Evolutionary conservation across 2,888 invertebrate species (phyloP), one percentile per base, ranked within the genome.

Genomic region (Parelbella ahira): DNA sequence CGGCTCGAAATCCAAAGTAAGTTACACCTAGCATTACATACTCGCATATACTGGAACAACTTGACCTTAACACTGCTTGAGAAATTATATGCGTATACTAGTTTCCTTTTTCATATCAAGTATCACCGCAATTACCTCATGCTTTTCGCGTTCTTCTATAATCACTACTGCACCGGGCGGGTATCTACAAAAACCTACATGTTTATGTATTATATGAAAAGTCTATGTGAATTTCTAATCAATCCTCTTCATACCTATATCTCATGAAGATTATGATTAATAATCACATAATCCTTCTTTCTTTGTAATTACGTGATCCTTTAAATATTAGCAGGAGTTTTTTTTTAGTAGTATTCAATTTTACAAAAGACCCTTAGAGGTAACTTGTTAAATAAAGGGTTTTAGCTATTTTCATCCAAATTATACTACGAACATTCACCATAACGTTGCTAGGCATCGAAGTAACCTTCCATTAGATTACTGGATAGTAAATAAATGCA

Each of bases 1-100:
- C 89, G 92, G 62, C 88, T 89, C 58, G 90, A 90, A 74, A 93
- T 94, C 62, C 90, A 92, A 82, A 91, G 94, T 94, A 87, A 90
- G 90, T 88, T 21, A 8, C 9, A 15, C 1, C 24, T 27, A 13
- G 8, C 27, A 12, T 38, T 23, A 34, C 33, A 20, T 33, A 41
- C 34, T 33, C 37, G 8, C 34, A 15, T 9, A 7, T 11, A 9
- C 21, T 41, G 18, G 11, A 9, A 38, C 20, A 20, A 18, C 27
- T 27, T 7, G 33, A 41, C 41, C 32, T 33, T 33, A 39, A 27
- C 30, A 30, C 41, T 41, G 39, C 19, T 20, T 41, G 25, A 39
- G 39, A 39, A 33, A 39, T 39, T 39, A 24, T 24, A 30, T 39
- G 25, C 13, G 20, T 13, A 3, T 33, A 33, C 39, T 13, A 33